Evolutionary conservation across 2,888 invertebrate genomes (phyloP), one percentile per base, ranked within the genome.

Genomic region (Diabrotica balteata): DNA sequence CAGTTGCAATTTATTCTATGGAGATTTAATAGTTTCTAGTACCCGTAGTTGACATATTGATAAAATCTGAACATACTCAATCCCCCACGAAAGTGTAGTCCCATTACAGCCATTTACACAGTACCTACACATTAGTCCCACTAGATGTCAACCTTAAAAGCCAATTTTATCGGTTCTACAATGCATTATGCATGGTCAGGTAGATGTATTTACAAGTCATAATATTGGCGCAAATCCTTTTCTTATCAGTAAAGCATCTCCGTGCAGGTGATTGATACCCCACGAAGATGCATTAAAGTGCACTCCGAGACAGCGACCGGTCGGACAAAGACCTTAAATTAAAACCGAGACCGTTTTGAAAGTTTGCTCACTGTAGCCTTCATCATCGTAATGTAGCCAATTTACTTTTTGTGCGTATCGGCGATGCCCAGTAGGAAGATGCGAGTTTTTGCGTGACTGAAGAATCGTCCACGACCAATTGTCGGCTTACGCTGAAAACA

Each of bases 151-250:
- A 61, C 22, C 32, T 46, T 61, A 46, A 61, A 53, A 61, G 53
- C 52, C 53, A 53, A 61, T 61, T 61, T 61, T 53, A 53, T 61
- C 61, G 61, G 46, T 11, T 52, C 46, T 46, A 61, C 53, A 53
- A 53, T 61, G 43, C 61, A 61, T 61, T 61, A 61, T 53, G 61
- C 61, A 61, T 22, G 51, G 60, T 44, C 46, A 8, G 22, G 46
- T 22, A 17, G 53, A 53, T 47, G 51, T 61, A 61, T 61, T 61
- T 46, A 61, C 53, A 10, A 61, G 61, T 61, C 61, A 61, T 61
- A 61, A 61, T 61, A 61, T 61, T 61, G 42, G 53, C 61, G 61
- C 46, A 53, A 51, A 60, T 60, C 52, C 60, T 51, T 60, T 60
- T 45, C 60, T 60, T 60, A 60, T 60, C 60, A n/a, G 17, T 60